A percentile compares a stretch with the other conserved stretches of the same genome.
Evolutionary conservation across 2,888 invertebrate species (phyloP).

Genomic region (Dione vanillae): DNA sequence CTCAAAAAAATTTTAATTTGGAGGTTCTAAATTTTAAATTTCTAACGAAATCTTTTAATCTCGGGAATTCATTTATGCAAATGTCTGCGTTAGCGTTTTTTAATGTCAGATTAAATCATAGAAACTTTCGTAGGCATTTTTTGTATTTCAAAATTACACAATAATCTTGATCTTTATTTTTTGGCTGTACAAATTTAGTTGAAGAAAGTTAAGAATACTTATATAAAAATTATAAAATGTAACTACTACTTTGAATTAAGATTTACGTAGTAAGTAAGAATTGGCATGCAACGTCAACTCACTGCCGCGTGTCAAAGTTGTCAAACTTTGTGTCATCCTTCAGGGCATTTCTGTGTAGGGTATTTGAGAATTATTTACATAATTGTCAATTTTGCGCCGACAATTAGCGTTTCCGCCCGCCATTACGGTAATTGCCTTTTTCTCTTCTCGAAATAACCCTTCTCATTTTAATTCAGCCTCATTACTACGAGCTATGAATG

Average conservation of each 20-base stretch:
- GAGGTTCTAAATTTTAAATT: background rate
- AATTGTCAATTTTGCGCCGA: slow-evolving; percentile 52
- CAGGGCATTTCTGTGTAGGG: background rate
- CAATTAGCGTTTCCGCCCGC: slow-evolving; percentile 51
- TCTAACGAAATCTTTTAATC: background rate
- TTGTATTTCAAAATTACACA: background rate
- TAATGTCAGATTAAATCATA: background rate
- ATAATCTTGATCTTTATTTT: background rate
- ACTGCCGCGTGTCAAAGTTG: slow-evolving; percentile 17
- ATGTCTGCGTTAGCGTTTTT: background rate
- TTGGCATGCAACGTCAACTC: background rate
- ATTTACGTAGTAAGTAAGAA: background rate
- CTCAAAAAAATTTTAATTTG: no score
- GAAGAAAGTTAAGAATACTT: background rate
- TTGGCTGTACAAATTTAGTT: background rate
- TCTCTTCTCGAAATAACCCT: slow-evolving; percentile 56
- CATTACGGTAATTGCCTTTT: slow-evolving; percentile 70
- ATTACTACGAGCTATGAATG: slow-evolving; percentile 62
- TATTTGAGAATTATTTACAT: slow-evolving; percentile 49
- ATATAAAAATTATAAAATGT: background rate
- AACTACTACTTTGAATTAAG: background rate
- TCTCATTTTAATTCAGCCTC: slow-evolving; percentile 60
- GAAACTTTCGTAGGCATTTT: background rate
- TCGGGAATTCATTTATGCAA: background rate
- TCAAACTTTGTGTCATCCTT: slow-evolving; percentile 7